phyloP scores from a whole-genome alignment of 1,140 invertebrate genomes.

The Marisa cornuarietis region DNA sequence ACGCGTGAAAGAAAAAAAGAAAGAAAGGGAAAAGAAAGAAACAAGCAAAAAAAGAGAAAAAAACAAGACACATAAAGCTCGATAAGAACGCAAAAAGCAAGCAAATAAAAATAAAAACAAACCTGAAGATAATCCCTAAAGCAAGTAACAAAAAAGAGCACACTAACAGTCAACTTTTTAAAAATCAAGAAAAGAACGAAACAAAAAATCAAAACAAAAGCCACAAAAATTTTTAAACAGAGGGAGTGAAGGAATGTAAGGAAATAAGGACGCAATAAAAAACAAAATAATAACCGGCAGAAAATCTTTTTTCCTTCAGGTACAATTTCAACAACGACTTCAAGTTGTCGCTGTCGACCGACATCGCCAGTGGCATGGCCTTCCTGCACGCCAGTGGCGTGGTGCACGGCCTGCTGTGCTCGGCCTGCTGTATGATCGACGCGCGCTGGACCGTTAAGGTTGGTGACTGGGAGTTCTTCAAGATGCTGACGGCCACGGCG shows the following conservation, averaged over 20 bases:
- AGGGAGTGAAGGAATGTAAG: too few relatives aligned
- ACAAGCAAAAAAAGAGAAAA: neutral
- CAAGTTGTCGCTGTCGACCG: slow-evolving; percentile 43
- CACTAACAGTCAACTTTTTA: too few relatives aligned
- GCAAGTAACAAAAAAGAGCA: too few relatives aligned
- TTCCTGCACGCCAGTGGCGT: slow-evolving; percentile 49
- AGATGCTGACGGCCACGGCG: neutral
- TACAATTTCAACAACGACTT: slow-evolving; percentile 45
- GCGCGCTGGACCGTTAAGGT: slow-evolving; percentile 53
- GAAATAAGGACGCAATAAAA: too few relatives aligned
- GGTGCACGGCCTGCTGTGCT: slow-evolving; percentile 49
- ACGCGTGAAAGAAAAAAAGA: neutral
- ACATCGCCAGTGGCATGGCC: slow-evolving; percentile 47
- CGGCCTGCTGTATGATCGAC: slow-evolving; percentile 51
- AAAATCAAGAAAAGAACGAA: too few relatives aligned
- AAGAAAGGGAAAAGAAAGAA: neutral
- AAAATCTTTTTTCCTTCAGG: slow-evolving; percentile 6
- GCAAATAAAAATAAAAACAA: neutral
- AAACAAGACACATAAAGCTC: too few relatives aligned
- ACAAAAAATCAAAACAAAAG: too few relatives aligned
- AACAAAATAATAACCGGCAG: too few relatives aligned
- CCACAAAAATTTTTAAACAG: too few relatives aligned
- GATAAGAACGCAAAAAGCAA: too few relatives aligned
- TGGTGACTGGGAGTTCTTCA: slow-evolving; percentile 18
- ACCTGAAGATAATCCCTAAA: too few relatives aligned